Conservation (phyloP, 1,140 invertebrate species). For the Ctenoplectra terminalis region DNA sequence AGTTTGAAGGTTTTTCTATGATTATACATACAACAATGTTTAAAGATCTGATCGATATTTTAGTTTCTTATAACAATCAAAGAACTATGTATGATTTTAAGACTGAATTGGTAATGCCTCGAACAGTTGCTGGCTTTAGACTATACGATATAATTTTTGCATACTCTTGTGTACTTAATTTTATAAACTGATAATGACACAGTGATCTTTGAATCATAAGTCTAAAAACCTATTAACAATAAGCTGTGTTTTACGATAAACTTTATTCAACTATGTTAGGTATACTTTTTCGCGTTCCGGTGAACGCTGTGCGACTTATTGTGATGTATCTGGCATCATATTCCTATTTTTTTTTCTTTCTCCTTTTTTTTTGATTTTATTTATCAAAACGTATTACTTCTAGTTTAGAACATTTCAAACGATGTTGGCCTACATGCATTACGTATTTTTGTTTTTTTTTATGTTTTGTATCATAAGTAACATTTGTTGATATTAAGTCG, state of each 20-base stretch:
- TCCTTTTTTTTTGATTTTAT: constrained; percentile 20
- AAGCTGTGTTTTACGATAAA: constrained; percentile 41
- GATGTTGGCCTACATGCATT: constrained; percentile 27
- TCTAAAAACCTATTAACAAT: constrained; percentile 29
- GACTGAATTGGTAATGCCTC: constrained; percentile 69
- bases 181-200: constrained; percentile 53
- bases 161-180: constrained; percentile 62
- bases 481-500: constrained; percentile 21
- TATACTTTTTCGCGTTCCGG: constrained; percentile 31
- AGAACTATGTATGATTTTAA: constrained; percentile 66
- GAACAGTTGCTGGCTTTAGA: constrained; percentile 67
- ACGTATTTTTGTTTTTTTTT: constrained; percentile 16
- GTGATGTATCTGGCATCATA: constrained; percentile 22
- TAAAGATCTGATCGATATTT: constrained; percentile 53
- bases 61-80: constrained; percentile 51
- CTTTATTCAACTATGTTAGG: constrained; percentile 35
- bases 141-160: constrained; percentile 60
- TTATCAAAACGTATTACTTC: constrained; percentile 35
- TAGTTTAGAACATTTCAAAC: constrained; percentile 37
- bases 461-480: constrained; percentile 38
- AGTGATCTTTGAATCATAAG: constrained; percentile 54
- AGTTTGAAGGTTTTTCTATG: constrained; percentile 28
- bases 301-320: constrained; percentile 5
- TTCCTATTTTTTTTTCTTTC: constrained; percentile 20
- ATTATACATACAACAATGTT: constrained; percentile 34